These are phyloP conservation scores for Parus major DNA, from an alignment of 2,113 vertebrate species.

Conservation along the genomic window DNA sequence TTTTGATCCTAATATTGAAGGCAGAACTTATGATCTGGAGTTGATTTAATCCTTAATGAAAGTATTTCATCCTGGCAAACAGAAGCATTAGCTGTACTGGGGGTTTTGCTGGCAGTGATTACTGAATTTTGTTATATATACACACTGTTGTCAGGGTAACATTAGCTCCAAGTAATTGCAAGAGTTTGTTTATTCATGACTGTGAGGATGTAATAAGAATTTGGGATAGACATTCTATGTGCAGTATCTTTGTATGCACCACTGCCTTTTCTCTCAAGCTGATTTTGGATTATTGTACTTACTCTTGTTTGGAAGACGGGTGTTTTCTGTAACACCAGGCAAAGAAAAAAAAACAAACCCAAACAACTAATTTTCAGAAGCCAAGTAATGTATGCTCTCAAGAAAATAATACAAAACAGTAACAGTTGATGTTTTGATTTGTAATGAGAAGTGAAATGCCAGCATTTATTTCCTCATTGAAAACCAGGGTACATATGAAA, in stretches of 20 bases:
- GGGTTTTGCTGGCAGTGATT: slow-evolving; percentile 23
- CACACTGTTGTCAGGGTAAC: slow-evolving; percentile 43
- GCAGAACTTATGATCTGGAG: neutral
- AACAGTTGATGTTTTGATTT: neutral
- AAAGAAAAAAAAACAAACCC: neutral
- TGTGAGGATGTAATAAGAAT: neutral
- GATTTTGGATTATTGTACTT: neutral
- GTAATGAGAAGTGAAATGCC: neutral
- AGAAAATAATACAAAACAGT: neutral
- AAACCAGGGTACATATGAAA: neutral
- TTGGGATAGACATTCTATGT: neutral
- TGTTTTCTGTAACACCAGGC: neutral
- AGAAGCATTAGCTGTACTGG: neutral
- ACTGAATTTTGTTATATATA: slow-evolving; percentile 33
- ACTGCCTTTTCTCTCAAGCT: neutral
- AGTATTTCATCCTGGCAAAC: slow-evolving; percentile 30
- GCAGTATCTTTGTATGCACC: neutral
- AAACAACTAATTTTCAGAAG: neutral
- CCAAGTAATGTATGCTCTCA: neutral
- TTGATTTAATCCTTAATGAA: slow-evolving; percentile 25
- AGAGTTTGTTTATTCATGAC: slow-evolving; percentile 33
- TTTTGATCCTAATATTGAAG: neutral
- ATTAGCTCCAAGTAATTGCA: slow-evolving; percentile 6
- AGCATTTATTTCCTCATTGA: neutral
- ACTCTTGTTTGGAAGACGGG: neutral